Evolutionary conservation across 2,888 invertebrate genomes (phyloP), one percentile per base, ranked within the genome.

Genomic region (Hanleya hanleyi): DNA sequence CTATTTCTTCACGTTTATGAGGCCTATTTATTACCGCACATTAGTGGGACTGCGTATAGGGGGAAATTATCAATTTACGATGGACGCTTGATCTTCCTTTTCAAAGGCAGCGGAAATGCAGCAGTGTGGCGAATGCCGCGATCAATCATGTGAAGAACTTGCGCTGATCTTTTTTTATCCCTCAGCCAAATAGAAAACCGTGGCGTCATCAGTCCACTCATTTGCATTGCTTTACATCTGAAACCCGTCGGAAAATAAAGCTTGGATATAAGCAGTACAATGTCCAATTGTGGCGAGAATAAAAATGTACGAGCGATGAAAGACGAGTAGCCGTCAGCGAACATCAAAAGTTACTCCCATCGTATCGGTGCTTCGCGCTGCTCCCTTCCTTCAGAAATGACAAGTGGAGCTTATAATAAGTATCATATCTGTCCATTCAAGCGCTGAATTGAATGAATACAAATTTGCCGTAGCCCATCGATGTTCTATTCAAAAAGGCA

Each of bases 301-400:
- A 57, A 57, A 57, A 57, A 57, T 9, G 9, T 22, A 57, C 57
- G 29, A 57, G 29, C 15, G 57, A 29, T 18, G 26, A 57, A 18
- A 29, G 29, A 3, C 29, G 57, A 29, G n/a, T 29, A 32, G 22
- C 57, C 26, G 57, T 12, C 29, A 9, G 29, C 3, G 57, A 57
- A 57, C 57, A 57, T 57, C 57, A 57, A 57, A 57, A 22, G 57
- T 57, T 57, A 57, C 57, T 57, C 57, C 22, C n/a, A n/a, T n/a
- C n/a, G n/a, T n/a, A n/a, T n/a, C 26, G 32, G 57, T 57, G 29
- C 57, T 57, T 57, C 29, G 32, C n/a, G n/a, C 57, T 26, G 26
- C 4, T 29, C 32, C 32, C 29, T 29, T 29, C 57, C 29, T 29
- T 22, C 18, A 22, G 26, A 18, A 57, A 32, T 29, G 18, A 57